phyloP scores from a whole-genome alignment of 2,797 vertebrate genomes.

The Synanceia verrucosa region DNA sequence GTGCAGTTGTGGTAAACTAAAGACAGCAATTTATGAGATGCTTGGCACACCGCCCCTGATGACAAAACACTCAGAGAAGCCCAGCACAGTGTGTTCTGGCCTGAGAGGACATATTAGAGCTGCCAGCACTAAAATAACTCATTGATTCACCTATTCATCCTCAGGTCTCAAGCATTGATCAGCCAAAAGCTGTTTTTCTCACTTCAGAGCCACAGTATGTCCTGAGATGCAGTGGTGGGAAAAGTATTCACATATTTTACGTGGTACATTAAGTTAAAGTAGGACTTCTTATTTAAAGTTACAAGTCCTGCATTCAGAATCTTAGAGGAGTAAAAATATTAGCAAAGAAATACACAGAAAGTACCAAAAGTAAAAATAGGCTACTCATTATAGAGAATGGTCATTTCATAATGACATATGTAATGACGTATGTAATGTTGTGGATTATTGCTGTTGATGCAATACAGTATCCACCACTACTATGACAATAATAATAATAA shows the following conservation, averaged over 20 bases:
- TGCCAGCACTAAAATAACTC: conserved; percentile 63
- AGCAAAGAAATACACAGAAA: not conserved
- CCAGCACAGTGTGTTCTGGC: conserved; percentile 36
- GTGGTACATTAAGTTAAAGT: accelerated
- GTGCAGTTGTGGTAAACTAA: conserved; percentile 31
- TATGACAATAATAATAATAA: too few species aligned
- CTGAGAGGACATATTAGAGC: conserved; percentile 14
- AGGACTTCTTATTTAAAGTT: not conserved
- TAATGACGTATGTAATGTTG: too few species aligned
- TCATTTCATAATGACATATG: too few species aligned
- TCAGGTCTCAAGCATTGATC: conserved; percentile 31
- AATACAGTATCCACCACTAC: too few species aligned
- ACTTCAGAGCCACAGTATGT: conserved; percentile 10
- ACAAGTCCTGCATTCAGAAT: not conserved
- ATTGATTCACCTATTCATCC: conserved; percentile 48
- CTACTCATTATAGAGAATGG: not conserved
- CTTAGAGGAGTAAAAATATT: not conserved
- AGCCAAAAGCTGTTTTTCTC: conserved; percentile 35
- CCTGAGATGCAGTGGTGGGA: not conserved
- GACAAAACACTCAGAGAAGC: conserved; percentile 36
- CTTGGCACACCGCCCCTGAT: conserved; percentile 30
- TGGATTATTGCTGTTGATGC: too few species aligned
- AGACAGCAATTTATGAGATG: conserved; percentile 45
- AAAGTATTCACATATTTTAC: not conserved
- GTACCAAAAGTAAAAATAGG: not conserved